Evolutionary conservation across 2,797 vertebrate genomes (phyloP).

Genomic region (Enteromius argenteus): DNA sequence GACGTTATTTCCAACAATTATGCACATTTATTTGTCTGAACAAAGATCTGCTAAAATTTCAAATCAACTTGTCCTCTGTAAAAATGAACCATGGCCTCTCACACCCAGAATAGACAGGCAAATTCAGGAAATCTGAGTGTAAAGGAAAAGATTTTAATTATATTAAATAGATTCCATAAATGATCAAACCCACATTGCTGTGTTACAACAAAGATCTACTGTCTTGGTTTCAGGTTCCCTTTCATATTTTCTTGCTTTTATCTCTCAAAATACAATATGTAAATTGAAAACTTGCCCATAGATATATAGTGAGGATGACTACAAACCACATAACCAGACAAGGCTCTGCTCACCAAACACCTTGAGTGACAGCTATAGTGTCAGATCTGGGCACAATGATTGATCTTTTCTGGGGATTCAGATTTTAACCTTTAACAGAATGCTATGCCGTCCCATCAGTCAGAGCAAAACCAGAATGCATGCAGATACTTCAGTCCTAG

Average conservation of each 20-base stretch:
- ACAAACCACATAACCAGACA: neutral
- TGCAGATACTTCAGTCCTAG: neutral
- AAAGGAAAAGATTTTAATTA: neutral
- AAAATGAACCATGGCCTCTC: constrained; percentile 60
- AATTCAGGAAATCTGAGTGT: neutral
- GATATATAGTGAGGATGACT: neutral
- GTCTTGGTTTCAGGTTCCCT: neutral
- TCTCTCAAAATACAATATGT: neutral
- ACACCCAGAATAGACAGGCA: neutral
- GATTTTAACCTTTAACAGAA: constrained; percentile 62
- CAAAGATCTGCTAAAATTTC: constrained; percentile 59
- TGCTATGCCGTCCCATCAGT: constrained; percentile 1
- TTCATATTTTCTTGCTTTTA: constrained; percentile 52
- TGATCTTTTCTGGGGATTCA: neutral
- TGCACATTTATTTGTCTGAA: constrained; percentile 70
- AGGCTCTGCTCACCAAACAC: neutral
- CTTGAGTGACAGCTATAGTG: neutral
- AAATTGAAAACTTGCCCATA: neutral
- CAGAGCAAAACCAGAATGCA: neutral
- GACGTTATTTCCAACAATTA: constrained; percentile 80
- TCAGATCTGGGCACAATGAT: neutral
- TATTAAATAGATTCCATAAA: neutral
- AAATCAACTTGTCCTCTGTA: constrained; percentile 49
- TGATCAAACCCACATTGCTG: neutral
- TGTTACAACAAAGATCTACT: neutral